phyloP scores from a whole-genome alignment of 2,797 vertebrate genomes.

The Centroberyx gerrardi region DNA sequence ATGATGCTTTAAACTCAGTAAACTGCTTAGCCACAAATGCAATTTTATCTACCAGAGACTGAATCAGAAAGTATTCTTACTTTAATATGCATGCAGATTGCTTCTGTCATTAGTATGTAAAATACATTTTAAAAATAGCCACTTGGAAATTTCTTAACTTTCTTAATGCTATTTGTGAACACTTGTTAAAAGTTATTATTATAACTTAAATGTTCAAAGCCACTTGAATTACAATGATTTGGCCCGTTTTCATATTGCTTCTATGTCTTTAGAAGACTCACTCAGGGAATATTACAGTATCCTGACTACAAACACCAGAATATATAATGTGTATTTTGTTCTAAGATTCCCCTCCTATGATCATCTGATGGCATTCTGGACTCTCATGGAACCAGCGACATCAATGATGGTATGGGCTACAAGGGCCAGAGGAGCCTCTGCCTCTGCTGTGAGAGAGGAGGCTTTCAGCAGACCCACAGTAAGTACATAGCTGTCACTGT shows the following conservation, averaged over 20 bases:
- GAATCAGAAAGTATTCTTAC: too few relatives aligned
- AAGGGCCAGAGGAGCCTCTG: conserved; percentile 4
- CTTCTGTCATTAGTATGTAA: too few relatives aligned
- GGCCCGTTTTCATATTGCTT: not conserved
- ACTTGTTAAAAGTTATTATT: too few relatives aligned
- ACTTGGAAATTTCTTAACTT: too few relatives aligned
- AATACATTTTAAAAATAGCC: too few relatives aligned
- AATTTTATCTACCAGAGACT: too few relatives aligned
- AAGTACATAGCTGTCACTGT: not conserved
- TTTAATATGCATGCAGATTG: too few relatives aligned
- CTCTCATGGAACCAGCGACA: conserved; percentile 12
- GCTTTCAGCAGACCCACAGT: conserved; percentile 18
- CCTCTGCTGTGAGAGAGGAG: conserved; percentile 1
- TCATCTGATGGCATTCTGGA: conserved; percentile 24
- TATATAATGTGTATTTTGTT: not conserved
- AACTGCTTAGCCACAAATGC: too few relatives aligned
- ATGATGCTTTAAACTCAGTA: not conserved
- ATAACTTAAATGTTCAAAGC: too few relatives aligned
- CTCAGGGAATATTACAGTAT: not conserved
- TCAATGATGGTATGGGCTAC: conserved; percentile 10
- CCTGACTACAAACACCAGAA: not conserved
- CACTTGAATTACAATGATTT: too few relatives aligned
- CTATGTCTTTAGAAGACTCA: not conserved
- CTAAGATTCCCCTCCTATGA: conserved; percentile 4
- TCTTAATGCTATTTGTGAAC: too few relatives aligned